These are phyloP conservation scores for Nomada hirtipes DNA, from an alignment of 2,888 invertebrate species.

Conservation along the genomic window DNA sequence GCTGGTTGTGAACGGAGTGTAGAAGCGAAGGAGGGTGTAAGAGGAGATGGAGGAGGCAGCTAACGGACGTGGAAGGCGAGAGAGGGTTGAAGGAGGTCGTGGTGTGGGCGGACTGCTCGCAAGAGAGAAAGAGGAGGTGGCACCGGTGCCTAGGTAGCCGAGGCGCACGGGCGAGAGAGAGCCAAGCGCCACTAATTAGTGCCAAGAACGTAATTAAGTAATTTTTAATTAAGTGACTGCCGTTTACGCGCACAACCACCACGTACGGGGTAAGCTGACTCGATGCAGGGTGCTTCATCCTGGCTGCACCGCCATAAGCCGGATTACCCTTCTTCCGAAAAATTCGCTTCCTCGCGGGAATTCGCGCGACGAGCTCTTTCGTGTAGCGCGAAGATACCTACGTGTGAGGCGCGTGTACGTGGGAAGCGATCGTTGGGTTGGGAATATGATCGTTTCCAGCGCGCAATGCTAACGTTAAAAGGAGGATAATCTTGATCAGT, in stretches of 20 bases:
- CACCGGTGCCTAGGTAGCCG: slow-evolving; percentile 68
- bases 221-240: slow-evolving; percentile 88
- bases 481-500: too few relatives aligned
- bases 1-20: slow-evolving; percentile 68
- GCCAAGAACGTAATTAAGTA: slow-evolving; percentile 89
- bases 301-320: slow-evolving; percentile 59
- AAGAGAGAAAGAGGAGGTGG: slow-evolving; percentile 56
- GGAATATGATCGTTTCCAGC: slow-evolving; percentile 37
- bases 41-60: slow-evolving; percentile 69
- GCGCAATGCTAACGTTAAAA: slow-evolving; percentile 45
- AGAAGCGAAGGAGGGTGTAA: slow-evolving; percentile 73
- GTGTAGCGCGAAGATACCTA: slow-evolving; percentile 6
- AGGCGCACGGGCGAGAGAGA: slow-evolving; percentile 75
- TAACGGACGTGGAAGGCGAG: slow-evolving; percentile 62
- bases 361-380: slow-evolving; percentile 25
- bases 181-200: slow-evolving; percentile 87
- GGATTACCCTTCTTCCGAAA: slow-evolving; percentile 66
- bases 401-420: too few relatives aligned
- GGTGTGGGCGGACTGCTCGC: slow-evolving; percentile 57
- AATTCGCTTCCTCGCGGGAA: slow-evolving; percentile 56
- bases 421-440: neutral
- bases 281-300: slow-evolving; percentile 72
- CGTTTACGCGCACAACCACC: slow-evolving; percentile 82
- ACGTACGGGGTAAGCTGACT: slow-evolving; percentile 66
- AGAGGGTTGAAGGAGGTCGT: slow-evolving; percentile 59